Evolutionary conservation across 2,888 invertebrate genomes (phyloP), one percentile per base, ranked within the genome.

Genomic region (Lasioglossum morio): DNA sequence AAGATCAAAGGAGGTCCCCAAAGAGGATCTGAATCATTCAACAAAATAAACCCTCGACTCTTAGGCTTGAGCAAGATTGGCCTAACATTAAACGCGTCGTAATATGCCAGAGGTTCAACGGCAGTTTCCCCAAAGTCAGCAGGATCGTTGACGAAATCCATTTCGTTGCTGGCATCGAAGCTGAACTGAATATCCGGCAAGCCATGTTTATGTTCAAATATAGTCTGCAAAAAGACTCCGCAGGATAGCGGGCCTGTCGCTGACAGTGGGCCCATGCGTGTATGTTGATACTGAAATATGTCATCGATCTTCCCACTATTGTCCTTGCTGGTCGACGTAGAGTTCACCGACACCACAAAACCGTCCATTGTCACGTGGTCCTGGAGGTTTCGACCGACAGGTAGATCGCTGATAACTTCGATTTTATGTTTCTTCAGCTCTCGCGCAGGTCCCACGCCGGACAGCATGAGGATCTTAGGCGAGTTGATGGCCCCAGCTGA

Each of bases 1-100:
- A 97, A 97, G 88, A 98, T 97, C 79, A 97, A 94, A 0, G 98
- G 98, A 75, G 96, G 96, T 0, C 97, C 97, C 92, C 96, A 96
- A 78, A 97, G 93, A 0, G 98, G 98, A 95, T 98, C 97, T 0
- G 96, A 96, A 0, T 96, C 95, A 90, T 97, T 97, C 2, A 98
- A 94, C 82, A 96, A 92, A 23, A 97, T 93, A 74, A 95, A 96
- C 0, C 97, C 97, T 93, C 96, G 95, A 88, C 97, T 97, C 92
- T 96, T 96, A 0, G 97, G 97, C 70, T 95, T 95, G 37, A 97
- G 93, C 10, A 97, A 92, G 75, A 97, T 96, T 0, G 97, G 97
- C 79, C 97, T 96, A 0, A 96, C 95, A 87, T 96, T 96, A n/a
- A 97, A 91, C 0, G 97, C 96, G 89, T 96, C 96, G 87, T 97